Conservation (phyloP, 2,113 vertebrate species). For the Brachypodius melanocephalos region DNA sequence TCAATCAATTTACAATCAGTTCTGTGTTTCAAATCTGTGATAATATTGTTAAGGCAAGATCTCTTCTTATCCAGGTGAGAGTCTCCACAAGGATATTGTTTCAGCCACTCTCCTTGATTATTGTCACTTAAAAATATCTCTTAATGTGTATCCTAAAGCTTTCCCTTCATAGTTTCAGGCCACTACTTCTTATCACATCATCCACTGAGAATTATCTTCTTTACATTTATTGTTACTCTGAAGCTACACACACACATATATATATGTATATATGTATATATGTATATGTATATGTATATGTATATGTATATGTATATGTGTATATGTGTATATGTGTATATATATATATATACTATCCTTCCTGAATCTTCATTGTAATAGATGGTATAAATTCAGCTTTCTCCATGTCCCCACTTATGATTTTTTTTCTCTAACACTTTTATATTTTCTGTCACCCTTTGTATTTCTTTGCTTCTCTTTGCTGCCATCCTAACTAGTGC, state of each 20-base stretch:
- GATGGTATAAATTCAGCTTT: neutral
- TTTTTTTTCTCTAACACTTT: neutral
- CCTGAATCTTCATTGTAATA: neutral
- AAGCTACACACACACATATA: no score
- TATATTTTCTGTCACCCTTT: neutral
- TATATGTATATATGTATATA: no score
- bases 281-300: neutral
- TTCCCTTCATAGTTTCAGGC: neutral
- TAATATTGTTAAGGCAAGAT: neutral
- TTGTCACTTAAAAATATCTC: neutral
- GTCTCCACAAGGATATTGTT: neutral
- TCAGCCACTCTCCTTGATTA: neutral
- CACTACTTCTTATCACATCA: neutral
- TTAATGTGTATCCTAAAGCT: neutral
- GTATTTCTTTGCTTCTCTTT: neutral
- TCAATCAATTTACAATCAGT: neutral
- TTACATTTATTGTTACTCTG: neutral
- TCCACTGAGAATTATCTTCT: neutral
- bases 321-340: no score
- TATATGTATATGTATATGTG: neutral
- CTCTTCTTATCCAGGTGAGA: neutral
- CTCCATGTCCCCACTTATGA: neutral
- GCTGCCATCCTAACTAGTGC: neutral
- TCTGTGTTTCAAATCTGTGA: neutral
- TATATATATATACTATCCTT: neutral